Base-by-base conservation (phyloP, 2,888 invertebrate species). In the Polymixis lichenea region DNA sequence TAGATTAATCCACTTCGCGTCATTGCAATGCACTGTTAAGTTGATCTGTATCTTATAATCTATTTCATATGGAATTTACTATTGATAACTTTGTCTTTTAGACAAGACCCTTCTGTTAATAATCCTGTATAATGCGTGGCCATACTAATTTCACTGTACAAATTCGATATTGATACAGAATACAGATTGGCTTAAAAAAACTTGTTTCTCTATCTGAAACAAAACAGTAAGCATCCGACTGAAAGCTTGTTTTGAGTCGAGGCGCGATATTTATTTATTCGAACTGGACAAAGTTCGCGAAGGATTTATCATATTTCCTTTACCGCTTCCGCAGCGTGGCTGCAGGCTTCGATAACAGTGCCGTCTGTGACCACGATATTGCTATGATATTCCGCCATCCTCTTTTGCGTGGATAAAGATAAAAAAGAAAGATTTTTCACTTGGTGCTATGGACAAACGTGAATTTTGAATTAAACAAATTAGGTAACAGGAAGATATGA, bases 231-330 rank as follows among this genome's bases (percentile, higher is more conserved):
- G 53, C 46, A 65, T 55, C 64, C 28, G 51, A 79, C 73, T 82
- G 71, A 77, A 72, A 75, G 80, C 67, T 78, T 75, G 78, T 83
- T 84, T 80, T 76, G 69, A 72, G 70, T 58, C 65, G 62, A 77
- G 61, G 56, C 60, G 72, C 70, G 65, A 83, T 83, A 80, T 85
- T 88, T 88, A 88, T 86, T 86, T 88, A 89, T 88, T 87, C 76
- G 83, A 89, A 91, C 82, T 90, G 93, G 91, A 92, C 93, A 94
- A 91, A 90, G 94, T 91, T 90, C 89, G 90, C 92, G 90, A 91
- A 91, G 91, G 89, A 91, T 92, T 94, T 96, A 96, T 96, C 96
- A 91, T 86, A 90, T 92, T 95, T 96, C 96, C 95, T 94, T 90
- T 91, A 89, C 86, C 88, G 88, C 91, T 96, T 96, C 95, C 95